phyloP scores from a whole-genome alignment of 1,140 invertebrate species.

The Apocrypta bakeri region DNA sequence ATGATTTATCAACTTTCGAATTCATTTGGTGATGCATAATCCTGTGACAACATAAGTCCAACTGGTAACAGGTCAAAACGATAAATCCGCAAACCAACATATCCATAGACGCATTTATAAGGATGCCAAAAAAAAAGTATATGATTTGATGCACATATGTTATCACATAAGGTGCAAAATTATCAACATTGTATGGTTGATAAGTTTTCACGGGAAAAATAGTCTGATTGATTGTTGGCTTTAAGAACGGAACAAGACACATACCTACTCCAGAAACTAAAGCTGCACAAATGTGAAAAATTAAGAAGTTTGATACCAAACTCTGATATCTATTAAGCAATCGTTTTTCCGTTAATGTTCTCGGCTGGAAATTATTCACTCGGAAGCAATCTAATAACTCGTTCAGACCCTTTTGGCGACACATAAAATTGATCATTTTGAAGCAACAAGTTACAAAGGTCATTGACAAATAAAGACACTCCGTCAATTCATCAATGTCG shows the following conservation, averaged over 20 bases:
- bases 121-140: constrained; percentile 45
- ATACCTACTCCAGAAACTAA: neutral
- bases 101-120: constrained; percentile 58
- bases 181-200: neutral
- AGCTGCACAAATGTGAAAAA: neutral
- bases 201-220: neutral
- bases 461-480: neutral
- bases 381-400: neutral
- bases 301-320: neutral
- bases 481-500: neutral
- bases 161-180: no score
- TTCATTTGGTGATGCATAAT: neutral
- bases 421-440: neutral
- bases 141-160: neutral
- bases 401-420: neutral
- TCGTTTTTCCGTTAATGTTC: neutral
- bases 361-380: neutral
- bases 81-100: constrained; percentile 55
- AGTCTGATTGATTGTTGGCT: neutral
- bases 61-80: constrained; percentile 55
- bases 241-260: neutral
- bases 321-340: neutral
- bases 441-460: neutral
- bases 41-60: constrained; percentile 58
- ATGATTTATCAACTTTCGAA: no score